Percentiles rank a stretch among this genome's conserved stretches.
Evolutionary conservation across 2,888 invertebrate species (phyloP).

Genomic region (Ectemnius cavifrons): DNA sequence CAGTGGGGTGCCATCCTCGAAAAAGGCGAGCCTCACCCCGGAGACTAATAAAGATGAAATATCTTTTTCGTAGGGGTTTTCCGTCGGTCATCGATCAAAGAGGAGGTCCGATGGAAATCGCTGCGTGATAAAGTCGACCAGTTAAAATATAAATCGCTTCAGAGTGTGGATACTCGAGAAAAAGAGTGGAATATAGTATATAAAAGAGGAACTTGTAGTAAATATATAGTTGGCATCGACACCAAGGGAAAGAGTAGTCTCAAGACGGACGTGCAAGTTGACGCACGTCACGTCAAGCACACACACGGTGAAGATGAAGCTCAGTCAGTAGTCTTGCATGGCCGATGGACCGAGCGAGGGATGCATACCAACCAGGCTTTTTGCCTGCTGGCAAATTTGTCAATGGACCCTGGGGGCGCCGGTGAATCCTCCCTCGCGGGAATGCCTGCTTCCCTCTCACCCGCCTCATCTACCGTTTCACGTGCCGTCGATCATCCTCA

Average conservation of each 20-base stretch:
- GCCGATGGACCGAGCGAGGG: constrained; percentile 63
- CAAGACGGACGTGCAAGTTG: constrained; percentile 12
- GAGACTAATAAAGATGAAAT: constrained; percentile 32
- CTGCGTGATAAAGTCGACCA: constrained; percentile 10
- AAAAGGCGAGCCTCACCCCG: background rate
- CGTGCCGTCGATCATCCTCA: constrained; percentile 61
- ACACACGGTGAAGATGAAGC: constrained; percentile 32
- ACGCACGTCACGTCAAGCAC: constrained; percentile 53
- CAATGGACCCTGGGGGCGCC: constrained; percentile 60
- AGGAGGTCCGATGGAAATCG: constrained; percentile 7
- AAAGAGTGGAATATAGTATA: no score
- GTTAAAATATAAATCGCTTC: constrained; percentile 15
- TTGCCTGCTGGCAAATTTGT: constrained; percentile 66
- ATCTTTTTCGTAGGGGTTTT: constrained; percentile 1
- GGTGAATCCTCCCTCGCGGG: constrained; percentile 41
- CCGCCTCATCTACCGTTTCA: constrained; percentile 44
- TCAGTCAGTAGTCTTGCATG: constrained; percentile 43
- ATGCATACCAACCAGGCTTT: constrained; percentile 68
- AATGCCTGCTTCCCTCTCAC: constrained; percentile 19
- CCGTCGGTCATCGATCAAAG: constrained; percentile 26
- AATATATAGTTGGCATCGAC: background rate
- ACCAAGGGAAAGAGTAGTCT: background rate
- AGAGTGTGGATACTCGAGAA: no score
- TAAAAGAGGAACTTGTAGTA: background rate
- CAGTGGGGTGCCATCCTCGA: background rate